phyloP scores from a whole-genome alignment of 2,888 invertebrate genomes.

The Holacanthella duospinosa region DNA sequence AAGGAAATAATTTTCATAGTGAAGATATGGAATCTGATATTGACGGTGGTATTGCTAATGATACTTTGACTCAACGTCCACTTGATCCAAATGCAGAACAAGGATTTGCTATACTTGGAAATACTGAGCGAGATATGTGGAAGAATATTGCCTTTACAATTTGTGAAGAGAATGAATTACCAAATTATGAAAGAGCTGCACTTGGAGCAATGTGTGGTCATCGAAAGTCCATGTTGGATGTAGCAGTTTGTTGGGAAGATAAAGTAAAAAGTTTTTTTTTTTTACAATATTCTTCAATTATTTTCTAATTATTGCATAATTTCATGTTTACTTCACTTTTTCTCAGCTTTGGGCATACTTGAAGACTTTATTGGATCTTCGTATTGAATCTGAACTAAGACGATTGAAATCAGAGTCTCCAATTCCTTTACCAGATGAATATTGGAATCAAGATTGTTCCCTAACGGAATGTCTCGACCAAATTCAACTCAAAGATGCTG shows the following conservation, averaged over 20 bases:
- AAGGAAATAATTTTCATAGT: not conserved
- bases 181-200: conserved; percentile 28
- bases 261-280: conserved; percentile 17
- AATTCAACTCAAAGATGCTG: conserved; percentile 12
- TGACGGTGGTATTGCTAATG: not conserved
- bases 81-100: too few species aligned
- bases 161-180: conserved; percentile 29
- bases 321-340: not conserved
- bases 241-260: conserved; percentile 32
- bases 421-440: conserved; percentile 24
- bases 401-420: conserved; percentile 14
- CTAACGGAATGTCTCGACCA: conserved; percentile 21
- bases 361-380: conserved; percentile 22
- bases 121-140: conserved; percentile 27
- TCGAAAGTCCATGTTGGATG: conserved; percentile 27
- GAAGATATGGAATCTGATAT: not conserved
- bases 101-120: conserved; percentile 17
- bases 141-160: conserved; percentile 27
- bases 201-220: conserved; percentile 31
- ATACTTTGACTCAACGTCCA: not conserved
- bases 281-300: not conserved
- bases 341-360: conserved; percentile 24
- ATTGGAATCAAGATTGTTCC: conserved; percentile 24
- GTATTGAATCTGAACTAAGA: conserved; percentile 21
- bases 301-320: not conserved